phyloP scores from a whole-genome alignment of 2,888 invertebrate species.

The Yponomeuta cagnagella region DNA sequence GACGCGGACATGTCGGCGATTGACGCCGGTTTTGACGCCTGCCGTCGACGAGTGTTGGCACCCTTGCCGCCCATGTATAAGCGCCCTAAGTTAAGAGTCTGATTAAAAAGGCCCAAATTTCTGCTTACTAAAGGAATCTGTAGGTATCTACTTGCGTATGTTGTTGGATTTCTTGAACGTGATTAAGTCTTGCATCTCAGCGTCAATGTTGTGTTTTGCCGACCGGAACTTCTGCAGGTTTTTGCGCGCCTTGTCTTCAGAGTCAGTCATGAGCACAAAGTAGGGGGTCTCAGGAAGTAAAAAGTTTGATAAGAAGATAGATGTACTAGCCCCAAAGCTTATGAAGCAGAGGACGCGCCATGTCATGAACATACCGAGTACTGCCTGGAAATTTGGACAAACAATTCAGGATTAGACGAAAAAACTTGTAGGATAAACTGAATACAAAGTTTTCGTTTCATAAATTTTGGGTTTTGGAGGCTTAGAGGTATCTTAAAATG shows the following conservation, averaged over 20 bases:
- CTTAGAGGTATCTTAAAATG: too few relatives aligned
- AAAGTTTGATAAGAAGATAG: slow-evolving; percentile 27
- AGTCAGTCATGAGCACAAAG: slow-evolving; percentile 34
- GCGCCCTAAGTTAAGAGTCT: too few relatives aligned
- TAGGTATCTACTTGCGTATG: slow-evolving; percentile 37
- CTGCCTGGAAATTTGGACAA: neutral
- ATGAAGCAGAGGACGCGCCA: slow-evolving; percentile 39
- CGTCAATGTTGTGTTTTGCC: slow-evolving; percentile 30
- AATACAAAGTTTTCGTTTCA: neutral
- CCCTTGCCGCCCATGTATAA: too few relatives aligned
- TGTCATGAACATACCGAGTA: slow-evolving; percentile 27
- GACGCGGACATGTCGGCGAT: too few relatives aligned
- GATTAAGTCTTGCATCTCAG: slow-evolving; percentile 38
- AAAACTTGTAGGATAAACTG: neutral
- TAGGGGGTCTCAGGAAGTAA: slow-evolving; percentile 51
- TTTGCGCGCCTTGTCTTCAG: slow-evolving; percentile 25
- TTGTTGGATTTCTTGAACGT: slow-evolving; percentile 44
- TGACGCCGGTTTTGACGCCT: too few relatives aligned
- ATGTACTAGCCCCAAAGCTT: slow-evolving; percentile 27
- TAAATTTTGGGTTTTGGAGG: too few relatives aligned
- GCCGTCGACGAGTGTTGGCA: too few relatives aligned
- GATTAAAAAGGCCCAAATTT: too few relatives aligned
- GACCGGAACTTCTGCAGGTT: slow-evolving; percentile 37
- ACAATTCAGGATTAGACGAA: neutral
- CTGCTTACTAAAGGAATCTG: too few relatives aligned